A percentile compares a stretch with the other conserved stretches of the same genome.
These are phyloP conservation scores for Lasioglossum albipes DNA, from an alignment of 1,140 invertebrate species.

Conservation along the genomic window DNA sequence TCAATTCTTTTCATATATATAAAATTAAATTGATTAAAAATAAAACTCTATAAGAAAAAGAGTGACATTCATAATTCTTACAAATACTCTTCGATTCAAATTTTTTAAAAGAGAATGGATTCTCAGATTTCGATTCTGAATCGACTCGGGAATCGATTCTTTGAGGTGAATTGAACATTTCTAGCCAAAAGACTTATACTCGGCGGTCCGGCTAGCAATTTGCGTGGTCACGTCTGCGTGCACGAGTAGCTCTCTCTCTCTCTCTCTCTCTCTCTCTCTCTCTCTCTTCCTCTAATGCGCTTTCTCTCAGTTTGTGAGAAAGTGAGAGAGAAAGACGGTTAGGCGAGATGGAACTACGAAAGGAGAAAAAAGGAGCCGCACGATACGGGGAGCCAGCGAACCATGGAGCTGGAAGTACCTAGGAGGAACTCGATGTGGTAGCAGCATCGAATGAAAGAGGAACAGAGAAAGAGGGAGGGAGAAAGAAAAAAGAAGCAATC, in stretches of 20 bases:
- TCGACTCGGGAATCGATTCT: no score
- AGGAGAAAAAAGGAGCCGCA: slow-evolving; percentile 1
- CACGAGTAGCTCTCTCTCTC: not conserved
- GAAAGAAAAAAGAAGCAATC: slow-evolving; percentile 6
- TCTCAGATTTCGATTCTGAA: no score
- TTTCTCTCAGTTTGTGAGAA: not conserved
- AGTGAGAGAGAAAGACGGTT: not conserved
- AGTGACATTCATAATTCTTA: no score
- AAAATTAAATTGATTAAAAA: no score
- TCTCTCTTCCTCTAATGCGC: no score
- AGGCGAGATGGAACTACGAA: slow-evolving; percentile 21
- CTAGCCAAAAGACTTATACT: slow-evolving; percentile 30
- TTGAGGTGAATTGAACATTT: no score
- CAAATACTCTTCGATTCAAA: no score
- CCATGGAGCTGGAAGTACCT: slow-evolving; percentile 42
- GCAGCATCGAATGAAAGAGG: slow-evolving; percentile 26
- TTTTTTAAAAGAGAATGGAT: no score
- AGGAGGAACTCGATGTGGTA: slow-evolving; percentile 42
- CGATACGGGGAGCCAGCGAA: slow-evolving; percentile 50
- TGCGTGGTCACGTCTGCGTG: slow-evolving; percentile 17
- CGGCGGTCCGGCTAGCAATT: slow-evolving; percentile 14
- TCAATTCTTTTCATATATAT: no score
- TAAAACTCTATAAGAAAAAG: no score
- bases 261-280: no score
- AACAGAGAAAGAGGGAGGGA: slow-evolving; percentile 10